Percentiles rank a stretch among this genome's conserved stretches.
Evolutionary conservation across 2,888 invertebrate genomes (phyloP).

Genomic region (Brenthis ino): DNA sequence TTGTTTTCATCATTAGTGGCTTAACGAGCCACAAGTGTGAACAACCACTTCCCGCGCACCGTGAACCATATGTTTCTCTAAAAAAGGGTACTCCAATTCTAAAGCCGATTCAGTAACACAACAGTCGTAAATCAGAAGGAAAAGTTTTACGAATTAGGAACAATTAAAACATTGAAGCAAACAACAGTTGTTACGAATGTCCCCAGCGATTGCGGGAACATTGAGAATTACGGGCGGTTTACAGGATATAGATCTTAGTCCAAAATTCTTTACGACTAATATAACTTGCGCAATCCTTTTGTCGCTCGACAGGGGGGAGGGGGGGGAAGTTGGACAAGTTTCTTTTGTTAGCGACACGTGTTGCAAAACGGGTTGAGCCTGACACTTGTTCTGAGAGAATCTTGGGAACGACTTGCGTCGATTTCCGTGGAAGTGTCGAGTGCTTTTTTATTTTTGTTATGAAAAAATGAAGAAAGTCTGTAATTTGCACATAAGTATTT

Average conservation of each 20-base stretch:
- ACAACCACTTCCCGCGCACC: constrained; percentile 52
- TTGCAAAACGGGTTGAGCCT: constrained; percentile 77
- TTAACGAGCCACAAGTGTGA: constrained; percentile 62
- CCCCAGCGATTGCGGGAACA: constrained; percentile 77
- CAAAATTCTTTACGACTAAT: constrained; percentile 80
- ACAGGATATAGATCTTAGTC: constrained; percentile 79
- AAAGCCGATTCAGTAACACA: constrained; percentile 63
- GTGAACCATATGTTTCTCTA: constrained; percentile 51
- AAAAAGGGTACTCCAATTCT: constrained; percentile 47
- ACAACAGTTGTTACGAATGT: constrained; percentile 81
- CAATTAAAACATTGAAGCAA: constrained; percentile 80
- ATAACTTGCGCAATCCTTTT: constrained; percentile 81
- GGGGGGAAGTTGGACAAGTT: constrained; percentile 65
- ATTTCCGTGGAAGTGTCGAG: constrained; percentile 60
- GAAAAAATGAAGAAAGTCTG: constrained; percentile 11
- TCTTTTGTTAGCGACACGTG: constrained; percentile 81
- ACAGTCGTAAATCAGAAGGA: constrained; percentile 72
- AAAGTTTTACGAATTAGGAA: constrained; percentile 80
- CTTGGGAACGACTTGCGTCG: constrained; percentile 59
- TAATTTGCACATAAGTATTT: constrained; percentile 5
- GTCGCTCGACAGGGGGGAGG: constrained; percentile 56
- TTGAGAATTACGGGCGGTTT: constrained; percentile 77
- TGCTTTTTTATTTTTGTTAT: constrained; percentile 55
- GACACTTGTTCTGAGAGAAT: constrained; percentile 71
- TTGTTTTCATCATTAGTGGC: constrained; percentile 37